phyloP scores from a whole-genome alignment of 2,797 vertebrate genomes.

The Chelon auratus region DNA sequence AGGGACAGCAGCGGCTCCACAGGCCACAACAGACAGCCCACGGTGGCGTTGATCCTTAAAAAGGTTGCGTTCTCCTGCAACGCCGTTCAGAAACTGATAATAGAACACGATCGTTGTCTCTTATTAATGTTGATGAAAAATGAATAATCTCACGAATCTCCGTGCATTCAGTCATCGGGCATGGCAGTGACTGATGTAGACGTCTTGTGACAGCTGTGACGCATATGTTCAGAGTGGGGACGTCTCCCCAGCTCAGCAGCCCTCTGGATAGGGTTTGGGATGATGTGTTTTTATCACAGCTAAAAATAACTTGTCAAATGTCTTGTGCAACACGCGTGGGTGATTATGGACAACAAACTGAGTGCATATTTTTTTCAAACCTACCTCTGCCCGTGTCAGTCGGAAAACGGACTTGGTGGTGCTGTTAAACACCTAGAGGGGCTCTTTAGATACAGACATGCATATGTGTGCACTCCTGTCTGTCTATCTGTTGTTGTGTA shows the following conservation, averaged over 20 bases:
- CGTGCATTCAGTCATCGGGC: slow-evolving; percentile 1
- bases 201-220: background rate
- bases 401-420: background rate
- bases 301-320: slow-evolving; percentile 26
- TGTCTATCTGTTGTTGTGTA: slow-evolving; percentile 32
- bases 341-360: too few species aligned
- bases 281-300: background rate
- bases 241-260: background rate
- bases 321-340: background rate
- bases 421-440: slow-evolving; percentile 18
- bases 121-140: slow-evolving; percentile 13
- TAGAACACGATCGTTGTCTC: slow-evolving; percentile 20
- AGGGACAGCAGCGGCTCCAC: slow-evolving; percentile 13
- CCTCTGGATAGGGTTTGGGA: background rate
- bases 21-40: background rate
- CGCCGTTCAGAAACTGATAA: slow-evolving; percentile 26
- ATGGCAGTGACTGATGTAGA: background rate
- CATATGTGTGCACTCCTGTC: background rate
- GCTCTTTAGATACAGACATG: background rate
- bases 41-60: slow-evolving; percentile 30
- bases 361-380: background rate
- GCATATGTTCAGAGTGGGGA: background rate
- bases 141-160: background rate
- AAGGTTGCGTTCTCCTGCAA: slow-evolving; percentile 22
- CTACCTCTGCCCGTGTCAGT: background rate